A percentile compares a stretch with the other conserved stretches of the same genome.
phyloP scores from a whole-genome alignment of 2,888 invertebrate species.

The Neoascia interrupta region DNA sequence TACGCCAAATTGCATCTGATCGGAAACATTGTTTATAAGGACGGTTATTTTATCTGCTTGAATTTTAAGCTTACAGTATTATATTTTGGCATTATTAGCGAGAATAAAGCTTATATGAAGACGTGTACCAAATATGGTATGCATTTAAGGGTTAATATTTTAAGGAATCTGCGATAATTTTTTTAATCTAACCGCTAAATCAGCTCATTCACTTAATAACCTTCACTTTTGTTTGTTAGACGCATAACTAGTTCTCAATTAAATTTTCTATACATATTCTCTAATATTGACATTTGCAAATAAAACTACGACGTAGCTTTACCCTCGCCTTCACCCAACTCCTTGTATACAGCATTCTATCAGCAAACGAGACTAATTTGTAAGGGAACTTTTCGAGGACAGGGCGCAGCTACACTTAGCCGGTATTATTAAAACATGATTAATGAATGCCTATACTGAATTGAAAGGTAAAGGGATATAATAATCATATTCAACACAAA shows the following conservation, averaged over 20 bases:
- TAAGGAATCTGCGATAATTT: too few relatives aligned
- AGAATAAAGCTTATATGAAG: not conserved
- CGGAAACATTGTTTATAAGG: not conserved
- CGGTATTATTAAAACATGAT: slow-evolving; percentile 57
- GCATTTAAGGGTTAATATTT: not conserved
- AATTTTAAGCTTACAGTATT: not conserved
- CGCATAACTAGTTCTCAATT: too few relatives aligned
- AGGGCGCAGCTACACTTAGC: slow-evolving; percentile 24
- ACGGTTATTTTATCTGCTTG: not conserved
- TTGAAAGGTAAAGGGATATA: not conserved
- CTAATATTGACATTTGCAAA: too few relatives aligned
- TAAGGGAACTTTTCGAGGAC: slow-evolving; percentile 2
- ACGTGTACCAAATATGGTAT: not conserved
- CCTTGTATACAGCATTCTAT: too few relatives aligned
- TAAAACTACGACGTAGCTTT: too few relatives aligned
- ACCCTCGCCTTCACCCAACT: too few relatives aligned
- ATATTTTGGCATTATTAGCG: not conserved
- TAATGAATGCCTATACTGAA: slow-evolving; percentile 25
- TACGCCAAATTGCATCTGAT: not conserved
- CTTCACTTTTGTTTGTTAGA: too few relatives aligned
- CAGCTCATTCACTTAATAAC: too few relatives aligned
- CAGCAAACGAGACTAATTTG: slow-evolving; percentile 27
- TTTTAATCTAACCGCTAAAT: too few relatives aligned
- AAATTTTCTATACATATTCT: too few relatives aligned
- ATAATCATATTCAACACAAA: not conserved